Base-by-base conservation (phyloP, 2,797 vertebrate genomes). In the Scarus forsteni region DNA sequence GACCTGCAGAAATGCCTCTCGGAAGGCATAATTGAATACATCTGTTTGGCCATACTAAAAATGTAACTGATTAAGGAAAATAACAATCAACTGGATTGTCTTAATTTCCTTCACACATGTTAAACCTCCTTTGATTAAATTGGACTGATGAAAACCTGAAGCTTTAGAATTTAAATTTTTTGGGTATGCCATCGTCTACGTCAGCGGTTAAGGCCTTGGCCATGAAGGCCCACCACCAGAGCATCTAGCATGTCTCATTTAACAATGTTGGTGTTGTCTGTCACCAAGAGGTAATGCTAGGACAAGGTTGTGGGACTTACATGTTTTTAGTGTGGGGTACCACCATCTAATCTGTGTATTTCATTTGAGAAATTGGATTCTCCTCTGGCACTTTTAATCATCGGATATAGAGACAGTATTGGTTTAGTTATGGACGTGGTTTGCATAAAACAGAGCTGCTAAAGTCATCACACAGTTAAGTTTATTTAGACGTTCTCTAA, bases 401-500 rank as follows among this genome's bases (percentile, higher is more conserved):
- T 77, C 8, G 10, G 68, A 80, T 73, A 73, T 16, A 71, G 55
- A 59, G 44, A 59, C 54, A 53, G 53, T 75, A 79, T 44, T 68
- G 44, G 53, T 80, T 83, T 69, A 46, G 54, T 68, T 69, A 72
- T 14, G 27, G 73, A 83, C 86, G 71, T 81, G 79, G 76, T 42
- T 60, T 73, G 65, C 70, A 78, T 57, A 69, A 81, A 65, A 53
- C 43, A 66, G 59, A 57, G 69, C 70, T 83, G 73, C 71, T 81
- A 72, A 82, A 80, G 58, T 79, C 83, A 85, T 60, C 55, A 77
- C 80, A 81, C 71, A 79, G 72, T 19, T 82, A 75, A 8, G 55
- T 68, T 81, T 83, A 85, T 89, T 90, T 88, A 85, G 77, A 87
- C 77, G 54, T 88, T 80, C 89, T 16, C 72, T 74, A 85, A 88